Percentiles rank a stretch among this genome's conserved stretches.
Evolutionary conservation across 1,140 invertebrate species (phyloP).

Genomic region (Ptiloglossa arizonensis): DNA sequence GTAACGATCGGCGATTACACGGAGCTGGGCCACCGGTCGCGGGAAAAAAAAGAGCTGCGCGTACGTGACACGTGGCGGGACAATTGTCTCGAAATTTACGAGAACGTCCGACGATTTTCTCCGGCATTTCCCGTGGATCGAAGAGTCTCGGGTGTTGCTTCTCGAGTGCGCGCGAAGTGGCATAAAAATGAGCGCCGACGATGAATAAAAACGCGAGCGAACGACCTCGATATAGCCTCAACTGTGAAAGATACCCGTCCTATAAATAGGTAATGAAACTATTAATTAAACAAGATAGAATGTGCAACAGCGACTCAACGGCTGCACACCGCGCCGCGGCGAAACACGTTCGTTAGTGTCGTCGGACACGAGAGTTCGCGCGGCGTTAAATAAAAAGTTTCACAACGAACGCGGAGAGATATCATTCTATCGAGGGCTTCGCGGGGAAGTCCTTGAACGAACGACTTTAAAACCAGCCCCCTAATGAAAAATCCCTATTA

Average conservation of each 20-base stretch:
- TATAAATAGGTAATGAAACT: conserved; percentile 45
- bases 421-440: background rate
- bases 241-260: conserved; percentile 51
- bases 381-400: background rate
- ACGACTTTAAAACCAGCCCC: background rate
- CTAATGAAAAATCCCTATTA: conserved; percentile 6
- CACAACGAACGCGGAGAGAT: background rate
- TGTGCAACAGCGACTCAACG: background rate
- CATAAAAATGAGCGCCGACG: conserved; percentile 15
- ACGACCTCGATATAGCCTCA: conserved; percentile 59
- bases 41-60: background rate
- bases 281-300: conserved; percentile 49
- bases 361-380: background rate
- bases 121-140: background rate
- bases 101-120: background rate
- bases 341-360: background rate
- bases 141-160: background rate
- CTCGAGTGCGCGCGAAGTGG: background rate
- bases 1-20: conserved; percentile 16
- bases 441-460: background rate
- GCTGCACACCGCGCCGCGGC: background rate
- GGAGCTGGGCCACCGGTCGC: background rate
- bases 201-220: conserved; percentile 48
- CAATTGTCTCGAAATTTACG: background rate
- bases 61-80: background rate